These are phyloP conservation scores for Pangasianodon gigas DNA, from an alignment of 2,113 vertebrate genomes.

Conservation along the genomic window DNA sequence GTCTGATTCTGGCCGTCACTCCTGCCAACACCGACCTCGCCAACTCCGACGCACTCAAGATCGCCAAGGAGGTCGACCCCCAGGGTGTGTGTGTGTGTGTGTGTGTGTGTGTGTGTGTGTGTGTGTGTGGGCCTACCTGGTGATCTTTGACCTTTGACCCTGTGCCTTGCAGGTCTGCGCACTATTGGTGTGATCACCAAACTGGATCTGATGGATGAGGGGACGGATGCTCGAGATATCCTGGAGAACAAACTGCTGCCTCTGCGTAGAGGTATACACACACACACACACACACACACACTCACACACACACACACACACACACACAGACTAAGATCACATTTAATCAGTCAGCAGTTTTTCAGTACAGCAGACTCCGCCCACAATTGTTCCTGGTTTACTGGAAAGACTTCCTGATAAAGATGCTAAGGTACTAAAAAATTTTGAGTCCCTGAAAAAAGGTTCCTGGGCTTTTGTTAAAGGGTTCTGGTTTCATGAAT, in stretches of 20 bases:
- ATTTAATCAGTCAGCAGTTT: neutral
- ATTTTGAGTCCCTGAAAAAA: neutral
- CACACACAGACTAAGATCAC: neutral
- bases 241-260: conserved; percentile 96
- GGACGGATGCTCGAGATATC: conserved; percentile 90
- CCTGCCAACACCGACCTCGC: conserved; percentile 93
- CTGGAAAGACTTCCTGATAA: neutral
- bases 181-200: conserved; percentile 98
- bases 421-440: neutral
- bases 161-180: conserved; percentile 77
- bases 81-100: conserved; percentile 76
- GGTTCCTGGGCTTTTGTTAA: neutral
- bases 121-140: no score
- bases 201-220: conserved; percentile 95
- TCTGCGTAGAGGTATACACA: conserved; percentile 80
- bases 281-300: neutral
- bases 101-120: neutral
- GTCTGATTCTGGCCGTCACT: conserved; percentile 89
- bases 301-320: conserved; percentile 12
- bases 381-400: neutral
- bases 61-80: conserved; percentile 92
- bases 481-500: neutral
- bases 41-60: conserved; percentile 93
- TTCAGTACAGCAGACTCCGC: neutral
- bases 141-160: conserved; percentile 21